These are phyloP conservation scores for Autographa gamma DNA, from an alignment of 2,888 invertebrate species.

Conservation along the genomic window DNA sequence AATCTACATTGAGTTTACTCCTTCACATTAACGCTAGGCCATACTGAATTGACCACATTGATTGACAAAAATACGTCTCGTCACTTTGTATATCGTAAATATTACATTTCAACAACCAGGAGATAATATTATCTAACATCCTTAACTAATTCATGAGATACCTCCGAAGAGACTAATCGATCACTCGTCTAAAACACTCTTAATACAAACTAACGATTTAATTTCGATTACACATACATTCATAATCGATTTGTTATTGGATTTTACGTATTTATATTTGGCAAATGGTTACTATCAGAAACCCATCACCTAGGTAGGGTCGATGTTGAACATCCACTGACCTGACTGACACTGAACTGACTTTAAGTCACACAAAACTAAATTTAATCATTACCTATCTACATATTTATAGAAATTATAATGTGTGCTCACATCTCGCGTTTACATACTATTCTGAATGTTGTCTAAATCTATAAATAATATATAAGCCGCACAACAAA, in stretches of 20 bases:
- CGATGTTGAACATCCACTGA: constrained; percentile 76
- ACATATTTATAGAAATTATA: constrained; percentile 66
- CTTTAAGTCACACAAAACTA: constrained; percentile 78
- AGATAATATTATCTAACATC: constrained; percentile 80
- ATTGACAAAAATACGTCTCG: constrained; percentile 79
- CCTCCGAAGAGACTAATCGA: constrained; percentile 72
- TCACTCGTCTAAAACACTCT: constrained; percentile 76
- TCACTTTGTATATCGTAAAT: constrained; percentile 70
- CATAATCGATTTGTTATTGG: constrained; percentile 69
- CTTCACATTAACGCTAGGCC: constrained; percentile 74
- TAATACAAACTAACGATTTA: constrained; percentile 66
- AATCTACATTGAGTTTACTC: constrained; percentile 64
- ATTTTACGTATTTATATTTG: constrained; percentile 85
- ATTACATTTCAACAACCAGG: constrained; percentile 85
- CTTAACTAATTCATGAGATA: constrained; percentile 82
- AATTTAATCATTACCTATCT: constrained; percentile 74
- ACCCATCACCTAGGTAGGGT: constrained; percentile 71
- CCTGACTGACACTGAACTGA: constrained; percentile 76
- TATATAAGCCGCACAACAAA: constrained; percentile 30
- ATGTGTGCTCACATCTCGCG: constrained; percentile 60
- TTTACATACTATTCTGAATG: constrained; percentile 39
- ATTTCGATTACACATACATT: constrained; percentile 61
- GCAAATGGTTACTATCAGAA: constrained; percentile 79
- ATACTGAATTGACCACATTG: constrained; percentile 84
- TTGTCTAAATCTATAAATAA: constrained; percentile 40